phyloP scores from a whole-genome alignment of 1,140 invertebrate species.

The Potamilus streckersoni region DNA sequence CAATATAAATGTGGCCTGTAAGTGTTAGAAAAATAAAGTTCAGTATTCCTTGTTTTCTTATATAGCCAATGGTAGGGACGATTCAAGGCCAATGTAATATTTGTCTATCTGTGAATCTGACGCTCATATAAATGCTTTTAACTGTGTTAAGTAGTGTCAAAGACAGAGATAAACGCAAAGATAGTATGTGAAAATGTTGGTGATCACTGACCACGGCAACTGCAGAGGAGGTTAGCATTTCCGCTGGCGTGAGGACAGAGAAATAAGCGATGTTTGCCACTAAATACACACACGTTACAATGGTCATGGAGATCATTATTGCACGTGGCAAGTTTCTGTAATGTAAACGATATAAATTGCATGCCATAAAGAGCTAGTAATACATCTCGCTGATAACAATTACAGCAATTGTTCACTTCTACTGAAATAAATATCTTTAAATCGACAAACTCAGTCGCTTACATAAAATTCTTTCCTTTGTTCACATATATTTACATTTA shows the following conservation, averaged over 20 bases:
- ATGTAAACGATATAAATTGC: slow-evolving; percentile 2
- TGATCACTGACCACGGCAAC: slow-evolving; percentile 67
- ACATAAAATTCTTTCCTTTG: no score
- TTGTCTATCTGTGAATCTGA: no score
- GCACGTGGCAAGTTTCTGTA: slow-evolving; percentile 68
- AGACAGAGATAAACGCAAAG: slow-evolving; percentile 4
- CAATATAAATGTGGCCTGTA: no score
- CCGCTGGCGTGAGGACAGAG: slow-evolving; percentile 67
- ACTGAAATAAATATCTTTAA: no score
- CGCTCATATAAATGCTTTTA: no score
- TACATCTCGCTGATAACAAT: neutral
- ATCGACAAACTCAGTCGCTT: no score
- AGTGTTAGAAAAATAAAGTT: no score
- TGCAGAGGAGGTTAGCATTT: slow-evolving; percentile 67
- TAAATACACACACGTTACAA: slow-evolving; percentile 68
- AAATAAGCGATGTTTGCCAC: slow-evolving; percentile 70
- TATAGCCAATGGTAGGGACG: no score
- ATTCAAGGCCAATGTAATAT: no score
- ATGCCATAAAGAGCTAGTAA: neutral
- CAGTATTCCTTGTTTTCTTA: no score
- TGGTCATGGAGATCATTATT: slow-evolving; percentile 66
- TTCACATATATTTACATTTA: no score
- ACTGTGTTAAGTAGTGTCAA: neutral
- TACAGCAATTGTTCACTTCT: neutral
- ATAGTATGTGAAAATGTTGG: neutral